Percentiles rank a stretch among this genome's conserved stretches.
These are phyloP conservation scores for Chelonoidis abingdonii DNA, from an alignment of 2,113 vertebrate genomes.

Conservation along the genomic window DNA sequence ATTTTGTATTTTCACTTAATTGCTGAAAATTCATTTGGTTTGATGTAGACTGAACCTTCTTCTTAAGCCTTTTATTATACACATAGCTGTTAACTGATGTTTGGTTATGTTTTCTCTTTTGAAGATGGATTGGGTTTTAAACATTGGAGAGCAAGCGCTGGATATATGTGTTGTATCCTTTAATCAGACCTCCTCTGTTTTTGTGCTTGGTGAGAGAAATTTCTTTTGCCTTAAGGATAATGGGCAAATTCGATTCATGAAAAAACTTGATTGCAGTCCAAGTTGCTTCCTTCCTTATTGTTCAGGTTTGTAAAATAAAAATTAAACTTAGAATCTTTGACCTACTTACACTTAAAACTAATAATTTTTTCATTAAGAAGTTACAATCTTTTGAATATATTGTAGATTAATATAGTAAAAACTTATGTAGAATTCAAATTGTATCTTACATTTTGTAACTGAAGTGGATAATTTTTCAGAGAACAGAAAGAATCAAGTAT, in stretches of 20 bases:
- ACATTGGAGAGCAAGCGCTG: conserved; percentile 94
- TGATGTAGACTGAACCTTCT: conserved; percentile 9
- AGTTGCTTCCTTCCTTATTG: conserved; percentile 96
- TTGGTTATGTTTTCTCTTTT: conserved; percentile 48
- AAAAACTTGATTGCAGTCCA: conserved; percentile 95
- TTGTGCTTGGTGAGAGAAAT: conserved; percentile 95
- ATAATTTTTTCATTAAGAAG: background rate
- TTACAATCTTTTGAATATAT: background rate
- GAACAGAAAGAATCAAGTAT: background rate
- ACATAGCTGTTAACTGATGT: background rate
- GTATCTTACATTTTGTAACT: background rate
- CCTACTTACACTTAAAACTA: background rate
- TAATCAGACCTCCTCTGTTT: conserved; percentile 87
- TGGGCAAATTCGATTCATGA: conserved; percentile 97
- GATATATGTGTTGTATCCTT: conserved; percentile 88
- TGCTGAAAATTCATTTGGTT: background rate
- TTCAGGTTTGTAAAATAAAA: conserved; percentile 82
- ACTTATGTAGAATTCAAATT: background rate
- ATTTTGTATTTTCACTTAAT: background rate
- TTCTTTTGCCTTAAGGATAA: conserved; percentile 96
- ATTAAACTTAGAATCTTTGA: background rate
- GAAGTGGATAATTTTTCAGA: background rate
- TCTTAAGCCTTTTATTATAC: background rate
- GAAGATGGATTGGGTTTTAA: conserved; percentile 94
- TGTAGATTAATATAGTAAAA: background rate